Base-by-base conservation (phyloP, 2,113 vertebrate species). In the Carassius carassius region DNA sequence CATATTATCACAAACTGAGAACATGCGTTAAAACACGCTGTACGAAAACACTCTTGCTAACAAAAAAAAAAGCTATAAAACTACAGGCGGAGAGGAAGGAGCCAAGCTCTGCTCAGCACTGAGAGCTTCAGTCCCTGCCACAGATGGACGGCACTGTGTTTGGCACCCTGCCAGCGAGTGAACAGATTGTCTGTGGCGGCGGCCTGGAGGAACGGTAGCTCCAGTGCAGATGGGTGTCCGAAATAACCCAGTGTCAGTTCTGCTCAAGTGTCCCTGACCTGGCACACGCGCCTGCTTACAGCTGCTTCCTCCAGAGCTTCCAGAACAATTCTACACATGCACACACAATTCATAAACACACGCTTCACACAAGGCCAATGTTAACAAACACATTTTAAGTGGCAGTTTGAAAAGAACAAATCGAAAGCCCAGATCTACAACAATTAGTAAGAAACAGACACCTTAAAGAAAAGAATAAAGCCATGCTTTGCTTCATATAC, bases 221-320 rank as follows among this genome's bases (percentile, higher is more conserved):
- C 95, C 92, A 95, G 94, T 96, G 89, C 96, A 97, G 96, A 98
- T 96, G 96, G 96, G 95, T 96, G 95, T 97, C 96, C 96, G 97
- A 97, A 98, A 98, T 97, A 96, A 94, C 94, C 95, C 95, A 96
- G 94, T 95, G 95, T 96, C 93, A 94, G 93, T 95, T 96, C 93
- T 96, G 94, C 94, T 97, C 93, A 95, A 96, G 95, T 96, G 95
- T 96, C 95, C 92, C 92, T 92, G 94, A 95, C 94, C 94, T 96
- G 95, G 95, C 95, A 95, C 95, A 95, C 93, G 93, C 93, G 94
- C 92, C 90, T 78, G 94, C 95, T 94, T 95, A 95, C 96, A 97
- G 96, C 96, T 97, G 95, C 95, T 96, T 96, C 90, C 95, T 96
- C 93, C 92, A 95, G 92, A 92, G 93, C 94, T 95, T 91, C 92